Percentiles rank a stretch among this genome's conserved stretches.
phyloP scores from a whole-genome alignment of 2,113 vertebrate species.

The Nothocercus julius region DNA sequence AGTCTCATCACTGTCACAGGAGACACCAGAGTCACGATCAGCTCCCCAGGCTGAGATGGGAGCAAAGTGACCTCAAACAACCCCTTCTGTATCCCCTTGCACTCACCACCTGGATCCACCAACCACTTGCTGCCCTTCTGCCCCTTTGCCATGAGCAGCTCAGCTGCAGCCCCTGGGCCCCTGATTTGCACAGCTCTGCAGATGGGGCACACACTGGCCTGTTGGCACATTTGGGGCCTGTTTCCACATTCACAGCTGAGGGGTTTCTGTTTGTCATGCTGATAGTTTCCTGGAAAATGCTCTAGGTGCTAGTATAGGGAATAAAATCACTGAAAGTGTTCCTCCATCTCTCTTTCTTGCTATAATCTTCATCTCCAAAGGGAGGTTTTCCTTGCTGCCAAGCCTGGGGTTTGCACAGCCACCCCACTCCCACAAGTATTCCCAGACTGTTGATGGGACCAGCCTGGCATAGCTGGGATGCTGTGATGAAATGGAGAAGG shows the following conservation, averaged over 20 bases:
- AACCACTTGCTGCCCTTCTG: no score
- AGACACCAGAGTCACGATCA: no score
- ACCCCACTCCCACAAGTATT: neutral
- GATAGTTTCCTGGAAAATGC: neutral
- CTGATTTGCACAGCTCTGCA: neutral
- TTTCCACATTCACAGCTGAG: neutral
- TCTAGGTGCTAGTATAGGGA: neutral
- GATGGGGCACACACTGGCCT: neutral
- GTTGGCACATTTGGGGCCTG: neutral
- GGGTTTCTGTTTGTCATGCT: neutral
- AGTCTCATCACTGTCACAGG: no score
- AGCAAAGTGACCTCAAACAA: no score
- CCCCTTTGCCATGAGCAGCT: no score
- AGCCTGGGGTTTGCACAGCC: neutral
- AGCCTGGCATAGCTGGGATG: rapidly evolving
- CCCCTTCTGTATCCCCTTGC: no score
- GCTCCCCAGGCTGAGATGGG: no score
- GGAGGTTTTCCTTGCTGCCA: neutral
- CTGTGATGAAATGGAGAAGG: neutral
- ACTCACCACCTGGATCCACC: neutral
- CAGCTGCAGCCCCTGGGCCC: rapidly evolving
- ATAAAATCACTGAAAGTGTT: neutral
- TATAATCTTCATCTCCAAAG: neutral
- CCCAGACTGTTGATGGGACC: rapidly evolving
- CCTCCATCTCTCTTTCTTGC: neutral